Conservation (phyloP, 2,797 vertebrate genomes). For the Melanotaenia pygmaea region DNA sequence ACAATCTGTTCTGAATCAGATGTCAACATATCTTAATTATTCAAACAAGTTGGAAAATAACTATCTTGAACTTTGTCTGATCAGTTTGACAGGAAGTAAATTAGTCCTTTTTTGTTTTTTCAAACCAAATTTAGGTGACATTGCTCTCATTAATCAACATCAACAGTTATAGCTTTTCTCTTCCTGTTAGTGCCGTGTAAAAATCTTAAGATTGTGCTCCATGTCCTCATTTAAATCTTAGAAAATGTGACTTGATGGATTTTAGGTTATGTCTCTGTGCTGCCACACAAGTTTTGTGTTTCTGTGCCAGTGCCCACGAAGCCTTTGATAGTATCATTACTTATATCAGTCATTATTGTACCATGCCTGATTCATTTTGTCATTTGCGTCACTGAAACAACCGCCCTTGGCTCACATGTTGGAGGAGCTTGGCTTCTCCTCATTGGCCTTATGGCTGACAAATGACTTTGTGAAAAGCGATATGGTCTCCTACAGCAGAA, state of each 20-base stretch:
- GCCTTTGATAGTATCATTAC: slow-evolving; percentile 61
- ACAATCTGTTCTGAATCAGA: slow-evolving; percentile 23
- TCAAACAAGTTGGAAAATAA: slow-evolving; percentile 3
- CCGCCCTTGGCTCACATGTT: slow-evolving; percentile 70
- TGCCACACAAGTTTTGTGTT: slow-evolving; percentile 11
- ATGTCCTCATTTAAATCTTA: neutral
- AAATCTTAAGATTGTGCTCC: neutral
- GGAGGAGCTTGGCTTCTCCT: slow-evolving; percentile 63
- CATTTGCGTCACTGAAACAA: slow-evolving; percentile 66
- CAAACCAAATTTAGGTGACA: neutral
- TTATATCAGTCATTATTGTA: slow-evolving; percentile 66
- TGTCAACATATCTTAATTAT: neutral
- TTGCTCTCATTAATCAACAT: neutral
- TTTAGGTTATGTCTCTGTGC: slow-evolving; percentile 15
- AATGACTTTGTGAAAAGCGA: slow-evolving; percentile 72
- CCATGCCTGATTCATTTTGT: slow-evolving; percentile 68
- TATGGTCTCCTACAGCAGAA: slow-evolving; percentile 58
- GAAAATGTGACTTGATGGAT: slow-evolving; percentile 6
- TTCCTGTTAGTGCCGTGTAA: neutral
- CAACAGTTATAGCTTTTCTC: neutral
- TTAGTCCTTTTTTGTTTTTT: neutral
- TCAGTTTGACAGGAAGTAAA: neutral
- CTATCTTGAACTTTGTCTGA: slow-evolving; percentile 1
- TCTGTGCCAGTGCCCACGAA: slow-evolving; percentile 49
- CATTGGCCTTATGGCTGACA: slow-evolving; percentile 66